Conservation (phyloP, 1,140 invertebrate species). For the Leptestheria dahalacensis region DNA sequence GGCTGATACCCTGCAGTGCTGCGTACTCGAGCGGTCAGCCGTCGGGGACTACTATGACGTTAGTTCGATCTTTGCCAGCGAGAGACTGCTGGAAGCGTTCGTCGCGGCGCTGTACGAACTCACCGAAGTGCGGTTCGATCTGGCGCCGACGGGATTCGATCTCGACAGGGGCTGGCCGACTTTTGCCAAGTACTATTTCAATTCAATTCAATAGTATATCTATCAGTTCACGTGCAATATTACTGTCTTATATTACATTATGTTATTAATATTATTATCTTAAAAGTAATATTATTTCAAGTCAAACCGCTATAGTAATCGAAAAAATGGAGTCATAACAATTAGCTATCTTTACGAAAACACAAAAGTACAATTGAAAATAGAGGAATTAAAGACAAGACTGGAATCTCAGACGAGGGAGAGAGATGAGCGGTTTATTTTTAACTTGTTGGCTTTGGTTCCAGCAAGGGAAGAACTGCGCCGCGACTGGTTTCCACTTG, state of each 20-base stretch:
- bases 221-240: neutral
- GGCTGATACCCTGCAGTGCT: conserved; percentile 32
- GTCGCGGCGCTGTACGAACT: conserved; percentile 30
- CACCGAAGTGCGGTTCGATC: conserved; percentile 33
- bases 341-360: too few relatives aligned
- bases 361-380: too few relatives aligned
- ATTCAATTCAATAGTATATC: neutral
- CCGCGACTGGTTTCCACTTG: too few relatives aligned
- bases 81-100: neutral
- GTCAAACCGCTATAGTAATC: too few relatives aligned
- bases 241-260: too few relatives aligned
- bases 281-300: too few relatives aligned
- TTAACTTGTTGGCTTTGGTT: neutral
- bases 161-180: conserved; percentile 33
- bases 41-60: conserved; percentile 19
- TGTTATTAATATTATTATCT: too few relatives aligned
- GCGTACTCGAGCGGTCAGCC: conserved; percentile 26
- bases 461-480: neutral
- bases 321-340: too few relatives aligned
- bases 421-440: neutral
- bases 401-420: neutral
- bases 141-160: conserved; percentile 30
- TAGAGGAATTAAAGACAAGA: too few relatives aligned
- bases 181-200: conserved; percentile 28
- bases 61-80: neutral